A percentile compares a stretch with the other conserved stretches of the same genome.
These are phyloP conservation scores for Anabas testudineus DNA, from an alignment of 2,797 vertebrate species.

Conservation along the genomic window DNA sequence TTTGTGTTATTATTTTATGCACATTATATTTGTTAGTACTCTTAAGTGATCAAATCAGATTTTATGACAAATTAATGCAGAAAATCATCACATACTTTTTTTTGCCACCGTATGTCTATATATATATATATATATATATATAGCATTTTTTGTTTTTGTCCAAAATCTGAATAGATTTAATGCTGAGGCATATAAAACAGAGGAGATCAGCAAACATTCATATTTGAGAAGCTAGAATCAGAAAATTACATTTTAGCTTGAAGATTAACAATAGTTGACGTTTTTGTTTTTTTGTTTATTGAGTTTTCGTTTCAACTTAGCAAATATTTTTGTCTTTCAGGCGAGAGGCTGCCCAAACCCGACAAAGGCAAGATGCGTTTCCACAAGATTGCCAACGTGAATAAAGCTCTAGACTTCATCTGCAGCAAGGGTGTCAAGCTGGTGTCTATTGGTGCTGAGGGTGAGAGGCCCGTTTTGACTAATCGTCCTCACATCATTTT, in stretches of 20 bases:
- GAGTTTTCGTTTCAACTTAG: neutral
- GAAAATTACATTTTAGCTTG: neutral
- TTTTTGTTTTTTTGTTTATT: neutral
- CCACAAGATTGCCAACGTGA: slow-evolving; percentile 95
- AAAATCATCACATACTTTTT: too few relatives aligned
- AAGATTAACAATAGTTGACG: neutral
- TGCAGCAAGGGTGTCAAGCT: slow-evolving; percentile 94
- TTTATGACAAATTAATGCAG: too few relatives aligned
- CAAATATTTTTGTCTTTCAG: slow-evolving; percentile 60
- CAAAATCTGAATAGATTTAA: too few relatives aligned
- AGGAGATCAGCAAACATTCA: too few relatives aligned
- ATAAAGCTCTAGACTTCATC: slow-evolving; percentile 94
- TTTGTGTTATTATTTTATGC: too few relatives aligned
- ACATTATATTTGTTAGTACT: too few relatives aligned
- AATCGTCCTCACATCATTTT: neutral
- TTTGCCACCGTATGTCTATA: too few relatives aligned
- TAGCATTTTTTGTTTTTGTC: too few relatives aligned
- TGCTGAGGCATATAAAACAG: too few relatives aligned
- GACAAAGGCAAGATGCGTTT: slow-evolving; percentile 97
- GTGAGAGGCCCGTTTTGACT: slow-evolving; percentile 67
- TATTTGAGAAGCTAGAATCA: too few relatives aligned
- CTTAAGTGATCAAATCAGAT: too few relatives aligned
- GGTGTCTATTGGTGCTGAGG: slow-evolving; percentile 93
- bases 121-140: too few relatives aligned
- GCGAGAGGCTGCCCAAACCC: slow-evolving; percentile 92